Evolutionary conservation across 2,113 vertebrate species (phyloP).

Genomic region (Hippolais icterina): DNA sequence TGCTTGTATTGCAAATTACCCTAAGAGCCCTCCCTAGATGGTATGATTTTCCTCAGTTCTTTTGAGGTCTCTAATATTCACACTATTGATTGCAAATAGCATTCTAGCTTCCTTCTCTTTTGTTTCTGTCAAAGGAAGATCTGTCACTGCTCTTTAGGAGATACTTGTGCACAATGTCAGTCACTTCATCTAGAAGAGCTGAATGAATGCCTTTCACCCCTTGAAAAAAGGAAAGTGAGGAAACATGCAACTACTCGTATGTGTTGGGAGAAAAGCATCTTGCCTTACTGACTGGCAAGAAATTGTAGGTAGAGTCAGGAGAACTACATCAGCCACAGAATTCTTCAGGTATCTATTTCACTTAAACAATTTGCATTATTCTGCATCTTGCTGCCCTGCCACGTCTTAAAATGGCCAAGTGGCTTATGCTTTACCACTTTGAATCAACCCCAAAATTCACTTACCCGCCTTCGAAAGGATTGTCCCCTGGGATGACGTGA

Average conservation of each 20-base stretch:
- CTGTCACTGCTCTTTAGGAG: background rate
- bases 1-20: background rate
- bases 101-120: background rate
- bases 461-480: slow-evolving; percentile 93
- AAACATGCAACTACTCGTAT: background rate
- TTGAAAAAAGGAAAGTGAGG: background rate
- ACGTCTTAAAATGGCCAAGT: background rate
- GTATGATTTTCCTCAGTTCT: background rate
- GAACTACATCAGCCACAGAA: slow-evolving; percentile 62
- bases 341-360: background rate
- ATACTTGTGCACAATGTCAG: background rate
- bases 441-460: slow-evolving; percentile 44
- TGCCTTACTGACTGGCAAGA: background rate
- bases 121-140: background rate
- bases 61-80: background rate
- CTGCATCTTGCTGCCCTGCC: background rate
- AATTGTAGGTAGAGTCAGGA: background rate
- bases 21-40: background rate
- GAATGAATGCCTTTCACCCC: background rate
- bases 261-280: background rate
- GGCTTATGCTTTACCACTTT: background rate
- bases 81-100: background rate
- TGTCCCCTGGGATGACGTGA: slow-evolving; percentile 87
- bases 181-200: background rate
- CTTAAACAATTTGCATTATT: background rate